Conservation (phyloP, 2,797 vertebrate genomes). For the Chaunax sp. region DNA sequence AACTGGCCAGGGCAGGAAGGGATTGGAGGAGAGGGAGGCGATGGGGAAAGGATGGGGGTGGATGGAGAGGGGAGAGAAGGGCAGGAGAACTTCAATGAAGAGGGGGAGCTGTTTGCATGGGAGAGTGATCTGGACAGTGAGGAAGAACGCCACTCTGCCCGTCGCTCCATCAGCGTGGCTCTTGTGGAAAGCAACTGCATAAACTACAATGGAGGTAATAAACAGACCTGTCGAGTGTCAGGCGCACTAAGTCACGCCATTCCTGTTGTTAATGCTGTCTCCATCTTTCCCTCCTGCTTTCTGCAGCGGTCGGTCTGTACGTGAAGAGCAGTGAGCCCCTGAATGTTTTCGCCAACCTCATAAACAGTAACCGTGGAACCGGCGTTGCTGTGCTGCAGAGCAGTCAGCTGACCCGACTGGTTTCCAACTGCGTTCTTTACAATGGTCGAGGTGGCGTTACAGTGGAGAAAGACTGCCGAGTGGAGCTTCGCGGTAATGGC, state of each 20-base stretch:
- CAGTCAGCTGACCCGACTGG: slow-evolving; percentile 86
- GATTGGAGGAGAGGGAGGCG: slow-evolving; percentile 71
- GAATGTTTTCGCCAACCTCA: slow-evolving; percentile 87
- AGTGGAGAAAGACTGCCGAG: slow-evolving; percentile 87
- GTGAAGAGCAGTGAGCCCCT: slow-evolving; percentile 91
- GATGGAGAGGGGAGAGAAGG: slow-evolving; percentile 77
- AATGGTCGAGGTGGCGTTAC: slow-evolving; percentile 87
- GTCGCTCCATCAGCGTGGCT: slow-evolving; percentile 85
- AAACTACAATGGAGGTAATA: slow-evolving; percentile 80
- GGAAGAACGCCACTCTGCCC: slow-evolving; percentile 84
- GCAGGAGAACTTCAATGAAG: slow-evolving; percentile 90
- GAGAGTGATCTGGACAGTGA: slow-evolving; percentile 91
- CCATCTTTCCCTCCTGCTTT: slow-evolving; percentile 4
- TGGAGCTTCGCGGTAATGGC: slow-evolving; percentile 91
- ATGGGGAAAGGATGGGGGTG: slow-evolving; percentile 73
- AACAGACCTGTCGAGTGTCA: neutral
- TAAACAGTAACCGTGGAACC: slow-evolving; percentile 85
- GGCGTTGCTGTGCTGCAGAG: slow-evolving; percentile 90
- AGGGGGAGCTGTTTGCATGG: slow-evolving; percentile 88
- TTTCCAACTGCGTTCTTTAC: slow-evolving; percentile 89
- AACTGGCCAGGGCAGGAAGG: slow-evolving; percentile 82
- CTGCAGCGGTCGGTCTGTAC: slow-evolving; percentile 89
- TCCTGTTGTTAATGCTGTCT: neutral
- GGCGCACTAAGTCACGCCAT: neutral
- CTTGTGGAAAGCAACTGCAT: slow-evolving; percentile 92